Base-by-base conservation (phyloP, 2,797 vertebrate genomes). In the Malacoctenus gilli region DNA sequence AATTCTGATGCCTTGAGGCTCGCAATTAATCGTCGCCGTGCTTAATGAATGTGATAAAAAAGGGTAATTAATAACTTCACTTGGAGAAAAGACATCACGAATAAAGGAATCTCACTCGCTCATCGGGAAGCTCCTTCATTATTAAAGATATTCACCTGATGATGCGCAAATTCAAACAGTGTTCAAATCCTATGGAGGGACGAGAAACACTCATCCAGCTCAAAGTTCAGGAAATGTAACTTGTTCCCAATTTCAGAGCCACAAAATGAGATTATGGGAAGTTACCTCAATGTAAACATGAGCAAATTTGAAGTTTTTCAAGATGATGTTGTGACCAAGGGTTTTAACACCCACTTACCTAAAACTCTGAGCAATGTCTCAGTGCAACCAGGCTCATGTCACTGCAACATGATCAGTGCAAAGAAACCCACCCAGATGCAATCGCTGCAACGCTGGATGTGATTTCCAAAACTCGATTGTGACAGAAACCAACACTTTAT, bases 31-130 rank as follows among this genome's bases (percentile, higher is more conserved):
- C 74, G 78, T 85, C 63, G 71, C 67, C 68, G 62, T 44, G 64
- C 78, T 69, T 83, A 85, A 88, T 88, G 72, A 83, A 86, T 69
- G 69, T 52, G 71, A 86, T 86, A 84, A 86, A 82, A 86, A 82
- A 68, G 68, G 69, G 62, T 86, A 83, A 87, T 85, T 80, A 70
- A 76, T 72, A 32, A 85, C 82, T 82, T 86, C 71, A 79, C 62
- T 57, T 47, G 8, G 50, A 41, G 58, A 58, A 57, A 59, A 63
- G 61, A 50, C 49, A 67, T 71, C 18, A 30, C 42, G 63, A 68
- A 56, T 36, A 38, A 67, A 28, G 61, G 58, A 68, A 65, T 50
- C 34, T 16, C 30, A 30, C 21, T 25, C 2, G 14, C 32, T 42
- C 47, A 21, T 51, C 37, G 66, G 52, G 71, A 76, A 58, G 51